Base-by-base conservation (phyloP, 1,140 invertebrate genomes). In the Tetragonula clypearis region DNA sequence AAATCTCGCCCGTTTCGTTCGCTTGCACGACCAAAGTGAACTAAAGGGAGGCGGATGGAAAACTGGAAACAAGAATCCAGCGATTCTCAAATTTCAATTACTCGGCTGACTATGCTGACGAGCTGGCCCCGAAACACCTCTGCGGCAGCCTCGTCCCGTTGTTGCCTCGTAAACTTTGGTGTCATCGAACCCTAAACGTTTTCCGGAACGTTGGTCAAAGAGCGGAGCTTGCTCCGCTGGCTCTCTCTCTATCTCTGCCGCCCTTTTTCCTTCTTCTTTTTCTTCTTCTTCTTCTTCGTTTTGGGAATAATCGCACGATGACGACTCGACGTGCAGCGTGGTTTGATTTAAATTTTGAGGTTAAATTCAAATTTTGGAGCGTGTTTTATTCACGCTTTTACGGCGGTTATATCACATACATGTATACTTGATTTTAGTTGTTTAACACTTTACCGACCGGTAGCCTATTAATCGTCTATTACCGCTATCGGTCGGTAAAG, bases 11-110 rank as follows among this genome's bases (percentile, higher is more conserved):
- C 41, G 41, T 49, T 49, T 49, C 41, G 0, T 30, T 30, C 41
- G 41, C 6, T 49, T 49, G 41, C 41, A 8, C 41, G 41, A 8
- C 6, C 35, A 35, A 49, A 1, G 41, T 41, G 41, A 41, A 41
- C 4, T 3, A 41, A 41, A 5, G 35, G 35, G 41, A 41, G 41
- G 6, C 4, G 41, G 35, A 35, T 49, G 81, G 58, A 53, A 78
- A 68, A 58, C 41, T 66, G 49, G 60, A 11, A 76, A 76, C 55
- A 56, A 78, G 76, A 71, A 79, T 66, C 55, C 65, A 60, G 71
- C 83, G 78, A 85, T 82, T 85, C 87, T 88, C 87, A 26, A 78
- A 82, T 88, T 86, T 89, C 88, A 79, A 86, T 88, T 83, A 78
- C 58, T 62, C 23, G 12, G 23, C n/a, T 23, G 49, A 1, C 23